phyloP scores from a whole-genome alignment of 2,113 vertebrate species.

The Nannospalax galili region DNA sequence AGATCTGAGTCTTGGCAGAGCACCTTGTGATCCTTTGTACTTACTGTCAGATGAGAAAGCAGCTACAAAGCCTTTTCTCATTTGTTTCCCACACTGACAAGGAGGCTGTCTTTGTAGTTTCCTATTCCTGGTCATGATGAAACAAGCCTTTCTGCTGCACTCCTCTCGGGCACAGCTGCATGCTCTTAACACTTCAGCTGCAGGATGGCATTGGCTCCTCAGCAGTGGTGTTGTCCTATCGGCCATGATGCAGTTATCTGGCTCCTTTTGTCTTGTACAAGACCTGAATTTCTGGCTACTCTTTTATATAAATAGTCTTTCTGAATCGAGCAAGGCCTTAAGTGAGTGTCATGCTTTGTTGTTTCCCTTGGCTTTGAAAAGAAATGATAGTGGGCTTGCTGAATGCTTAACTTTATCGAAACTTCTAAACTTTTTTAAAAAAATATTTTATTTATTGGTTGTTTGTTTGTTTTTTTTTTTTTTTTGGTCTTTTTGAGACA shows the following conservation, averaged over 20 bases:
- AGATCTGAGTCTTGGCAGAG: neutral
- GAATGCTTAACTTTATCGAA: neutral
- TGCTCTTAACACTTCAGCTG: neutral
- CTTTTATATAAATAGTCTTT: neutral
- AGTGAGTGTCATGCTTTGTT: neutral
- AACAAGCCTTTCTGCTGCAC: neutral
- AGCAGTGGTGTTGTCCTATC: neutral
- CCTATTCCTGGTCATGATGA: neutral
- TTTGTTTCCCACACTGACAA: neutral
- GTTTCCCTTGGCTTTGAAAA: neutral
- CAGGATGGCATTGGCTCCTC: neutral
- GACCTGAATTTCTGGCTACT: neutral
- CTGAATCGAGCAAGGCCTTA: neutral
- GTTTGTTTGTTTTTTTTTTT: too few species aligned
- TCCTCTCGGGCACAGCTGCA: neutral
- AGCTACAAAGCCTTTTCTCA: neutral
- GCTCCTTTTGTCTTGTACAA: neutral
- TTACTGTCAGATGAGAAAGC: neutral
- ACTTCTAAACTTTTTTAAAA: neutral
- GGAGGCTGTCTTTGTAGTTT: neutral
- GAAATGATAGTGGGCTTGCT: neutral
- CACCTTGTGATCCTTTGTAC: neutral
- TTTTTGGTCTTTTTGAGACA: too few species aligned
- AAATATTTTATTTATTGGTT: too few species aligned
- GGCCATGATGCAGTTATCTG: neutral